These are phyloP conservation scores for Yponomeuta sedellus DNA, from an alignment of 2,888 invertebrate species.

Conservation along the genomic window DNA sequence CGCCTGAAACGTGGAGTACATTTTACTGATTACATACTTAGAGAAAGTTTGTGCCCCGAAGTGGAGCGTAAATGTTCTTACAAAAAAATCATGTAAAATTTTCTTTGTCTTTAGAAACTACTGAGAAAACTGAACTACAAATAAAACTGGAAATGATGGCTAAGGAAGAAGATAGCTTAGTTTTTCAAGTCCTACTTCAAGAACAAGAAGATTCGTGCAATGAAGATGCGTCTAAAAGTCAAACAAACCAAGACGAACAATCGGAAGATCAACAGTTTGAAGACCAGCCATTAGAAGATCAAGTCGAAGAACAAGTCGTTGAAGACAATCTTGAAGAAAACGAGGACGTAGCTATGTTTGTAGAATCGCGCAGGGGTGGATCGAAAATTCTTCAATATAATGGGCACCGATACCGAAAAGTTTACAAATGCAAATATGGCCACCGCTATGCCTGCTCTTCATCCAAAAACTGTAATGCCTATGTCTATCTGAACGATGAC, in stretches of 20 bases:
- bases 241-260: constrained; percentile 20
- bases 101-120: background rate
- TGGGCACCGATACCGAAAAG: constrained; percentile 48
- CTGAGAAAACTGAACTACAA: background rate
- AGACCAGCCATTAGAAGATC: constrained; percentile 16
- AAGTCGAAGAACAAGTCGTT: background rate
- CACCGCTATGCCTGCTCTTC: constrained; percentile 46
- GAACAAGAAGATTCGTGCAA: background rate
- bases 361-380: constrained; percentile 44
- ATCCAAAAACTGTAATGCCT: constrained; percentile 46
- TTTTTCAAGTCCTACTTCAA: constrained; percentile 15
- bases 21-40: too few relatives aligned
- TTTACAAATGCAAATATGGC: constrained; percentile 44
- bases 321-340: constrained; percentile 5
- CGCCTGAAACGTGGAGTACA: too few relatives aligned
- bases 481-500: constrained; percentile 43
- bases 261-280: constrained; percentile 23
- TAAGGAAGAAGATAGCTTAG: constrained; percentile 2
- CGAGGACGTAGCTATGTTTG: constrained; percentile 35
- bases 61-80: background rate
- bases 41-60: too few relatives aligned
- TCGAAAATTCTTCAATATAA: constrained; percentile 45
- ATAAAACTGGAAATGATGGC: background rate
- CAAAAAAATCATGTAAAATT: background rate
- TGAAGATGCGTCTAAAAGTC: background rate